A percentile compares a stretch with the other conserved stretches of the same genome.
phyloP scores from a whole-genome alignment of 2,113 vertebrate genomes.

The Petaurus breviceps region DNA sequence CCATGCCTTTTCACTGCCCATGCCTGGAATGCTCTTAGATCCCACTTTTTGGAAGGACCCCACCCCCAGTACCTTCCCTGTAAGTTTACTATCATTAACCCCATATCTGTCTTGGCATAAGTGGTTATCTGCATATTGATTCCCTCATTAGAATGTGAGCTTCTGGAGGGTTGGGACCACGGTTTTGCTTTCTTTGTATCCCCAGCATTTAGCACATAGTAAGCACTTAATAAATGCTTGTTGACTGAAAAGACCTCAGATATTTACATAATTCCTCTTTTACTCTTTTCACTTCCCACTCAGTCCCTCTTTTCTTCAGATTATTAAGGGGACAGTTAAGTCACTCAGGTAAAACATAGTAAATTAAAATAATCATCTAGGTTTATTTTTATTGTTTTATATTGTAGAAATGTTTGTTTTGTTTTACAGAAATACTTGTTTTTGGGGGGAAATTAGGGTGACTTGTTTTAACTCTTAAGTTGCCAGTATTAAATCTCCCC shows the following conservation, averaged over 20 bases:
- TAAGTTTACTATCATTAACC: neutral
- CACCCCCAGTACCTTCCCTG: neutral
- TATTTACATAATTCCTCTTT: neutral
- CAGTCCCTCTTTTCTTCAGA: neutral
- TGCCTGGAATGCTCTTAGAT: neutral
- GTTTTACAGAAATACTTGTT: neutral
- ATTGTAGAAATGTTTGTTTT: neutral
- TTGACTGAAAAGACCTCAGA: neutral
- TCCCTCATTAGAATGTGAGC: neutral
- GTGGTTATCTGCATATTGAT: neutral
- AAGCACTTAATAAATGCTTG: neutral
- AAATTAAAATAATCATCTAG: neutral
- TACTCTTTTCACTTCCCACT: neutral
- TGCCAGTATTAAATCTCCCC: neutral
- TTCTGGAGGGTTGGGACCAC: neutral
- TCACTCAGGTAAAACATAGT: neutral
- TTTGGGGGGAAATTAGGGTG: neutral
- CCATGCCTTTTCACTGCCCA: neutral
- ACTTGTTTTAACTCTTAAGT: neutral
- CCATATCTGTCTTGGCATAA: neutral
- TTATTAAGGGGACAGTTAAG: neutral
- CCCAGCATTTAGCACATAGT: neutral
- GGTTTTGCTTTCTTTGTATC: neutral
- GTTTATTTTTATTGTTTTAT: constrained; percentile 23
- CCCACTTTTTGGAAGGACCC: neutral